phyloP scores from a whole-genome alignment of 2,888 invertebrate genomes.

The Bruchidius siliquastri region DNA sequence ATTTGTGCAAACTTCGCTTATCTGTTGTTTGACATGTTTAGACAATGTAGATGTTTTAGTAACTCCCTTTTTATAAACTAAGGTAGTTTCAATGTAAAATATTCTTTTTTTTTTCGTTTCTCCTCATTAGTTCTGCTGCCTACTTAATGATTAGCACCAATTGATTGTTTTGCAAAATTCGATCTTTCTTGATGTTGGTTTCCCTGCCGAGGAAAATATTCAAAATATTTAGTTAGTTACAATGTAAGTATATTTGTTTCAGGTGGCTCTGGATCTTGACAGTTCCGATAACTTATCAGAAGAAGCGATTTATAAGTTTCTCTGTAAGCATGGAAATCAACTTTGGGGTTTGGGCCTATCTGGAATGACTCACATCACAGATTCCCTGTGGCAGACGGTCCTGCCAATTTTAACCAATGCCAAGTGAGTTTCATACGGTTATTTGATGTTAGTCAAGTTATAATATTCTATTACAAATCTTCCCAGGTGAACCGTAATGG shows the following conservation, averaged over 20 bases:
- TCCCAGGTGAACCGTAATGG: too few relatives aligned
- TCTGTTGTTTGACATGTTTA: too few relatives aligned
- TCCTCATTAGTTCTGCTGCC: too few relatives aligned
- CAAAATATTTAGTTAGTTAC: neutral
- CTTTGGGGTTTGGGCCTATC: slow-evolving; percentile 83
- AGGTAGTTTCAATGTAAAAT: too few relatives aligned
- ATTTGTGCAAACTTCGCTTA: neutral
- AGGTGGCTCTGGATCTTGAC: slow-evolving; percentile 85
- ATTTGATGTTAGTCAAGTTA: too few relatives aligned
- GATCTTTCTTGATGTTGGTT: too few relatives aligned
- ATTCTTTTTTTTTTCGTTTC: too few relatives aligned
- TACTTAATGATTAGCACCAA: too few relatives aligned
- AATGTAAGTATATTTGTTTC: slow-evolving; percentile 8
- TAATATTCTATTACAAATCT: too few relatives aligned
- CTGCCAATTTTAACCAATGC: slow-evolving; percentile 87
- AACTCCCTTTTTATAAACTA: too few relatives aligned
- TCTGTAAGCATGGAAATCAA: slow-evolving; percentile 84
- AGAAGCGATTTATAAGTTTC: slow-evolving; percentile 85
- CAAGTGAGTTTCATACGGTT: slow-evolving; percentile 73
- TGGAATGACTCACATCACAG: slow-evolving; percentile 97
- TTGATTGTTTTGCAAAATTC: too few relatives aligned
- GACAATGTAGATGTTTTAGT: too few relatives aligned
- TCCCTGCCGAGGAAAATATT: neutral
- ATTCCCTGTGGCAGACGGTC: slow-evolving; percentile 96
- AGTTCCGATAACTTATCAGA: slow-evolving; percentile 94